Conservation (phyloP, 2,113 vertebrate genomes). For the Bufo bufo region DNA sequence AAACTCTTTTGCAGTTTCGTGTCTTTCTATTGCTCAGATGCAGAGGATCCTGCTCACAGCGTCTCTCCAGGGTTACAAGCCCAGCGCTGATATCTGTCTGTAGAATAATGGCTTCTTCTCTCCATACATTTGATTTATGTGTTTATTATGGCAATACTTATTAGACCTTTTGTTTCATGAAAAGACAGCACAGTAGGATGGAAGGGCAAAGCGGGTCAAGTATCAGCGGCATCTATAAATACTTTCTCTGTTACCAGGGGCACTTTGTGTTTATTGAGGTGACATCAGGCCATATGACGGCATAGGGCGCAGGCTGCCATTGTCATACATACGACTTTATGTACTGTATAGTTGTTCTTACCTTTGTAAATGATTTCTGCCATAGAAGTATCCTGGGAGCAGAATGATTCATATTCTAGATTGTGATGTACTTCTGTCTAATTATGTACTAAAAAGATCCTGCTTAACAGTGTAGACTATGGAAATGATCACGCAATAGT, state of each 20-base stretch:
- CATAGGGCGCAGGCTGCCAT: background rate
- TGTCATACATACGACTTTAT: background rate
- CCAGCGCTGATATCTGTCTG: background rate
- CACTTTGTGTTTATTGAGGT: background rate
- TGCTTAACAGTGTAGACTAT: too few relatives aligned
- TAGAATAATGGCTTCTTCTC: background rate
- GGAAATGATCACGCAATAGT: too few relatives aligned
- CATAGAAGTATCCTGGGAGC: too few relatives aligned
- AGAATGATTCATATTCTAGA: too few relatives aligned
- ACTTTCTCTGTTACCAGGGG: background rate
- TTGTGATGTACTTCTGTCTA: too few relatives aligned
- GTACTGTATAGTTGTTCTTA: background rate
- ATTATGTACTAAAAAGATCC: too few relatives aligned
- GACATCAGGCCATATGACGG: background rate
- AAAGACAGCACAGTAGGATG: conserved; percentile 1
- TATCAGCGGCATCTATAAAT: background rate
- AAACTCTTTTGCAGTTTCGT: too few relatives aligned
- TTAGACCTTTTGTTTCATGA: background rate
- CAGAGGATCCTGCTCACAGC: background rate
- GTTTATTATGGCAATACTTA: conserved; percentile 23
- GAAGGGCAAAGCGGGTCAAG: background rate
- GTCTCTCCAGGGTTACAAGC: background rate
- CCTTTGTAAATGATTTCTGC: too few relatives aligned
- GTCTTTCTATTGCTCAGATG: too few relatives aligned
- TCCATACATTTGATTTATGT: background rate